Percentiles rank a stretch among this genome's conserved stretches.
These are phyloP conservation scores for Zhengitettix transpicula DNA, from an alignment of 2,888 invertebrate species.

Conservation along the genomic window DNA sequence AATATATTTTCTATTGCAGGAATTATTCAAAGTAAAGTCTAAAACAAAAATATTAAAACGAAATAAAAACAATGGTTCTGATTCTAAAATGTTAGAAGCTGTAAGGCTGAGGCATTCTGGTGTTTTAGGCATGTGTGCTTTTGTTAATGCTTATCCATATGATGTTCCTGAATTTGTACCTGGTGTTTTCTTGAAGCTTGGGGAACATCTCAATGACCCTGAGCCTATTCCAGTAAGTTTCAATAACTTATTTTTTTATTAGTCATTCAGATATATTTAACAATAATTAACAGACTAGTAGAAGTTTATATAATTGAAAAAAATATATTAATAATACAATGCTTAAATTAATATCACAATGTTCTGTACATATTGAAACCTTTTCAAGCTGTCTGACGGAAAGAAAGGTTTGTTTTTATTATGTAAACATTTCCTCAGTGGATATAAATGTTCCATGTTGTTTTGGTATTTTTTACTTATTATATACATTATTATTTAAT, in stretches of 20 bases:
- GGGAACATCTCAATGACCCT: conserved; percentile 68
- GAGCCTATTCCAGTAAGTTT: conserved; percentile 67
- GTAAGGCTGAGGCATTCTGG: conserved; percentile 50
- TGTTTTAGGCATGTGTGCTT: conserved; percentile 75
- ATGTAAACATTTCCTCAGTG: no score
- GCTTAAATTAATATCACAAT: no score
- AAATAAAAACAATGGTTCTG: neutral
- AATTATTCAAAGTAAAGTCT: conserved; percentile 37
- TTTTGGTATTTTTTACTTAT: no score
- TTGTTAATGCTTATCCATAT: conserved; percentile 77
- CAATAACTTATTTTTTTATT: neutral
- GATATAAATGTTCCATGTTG: no score
- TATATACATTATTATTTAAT: no score
- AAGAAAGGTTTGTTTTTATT: no score
- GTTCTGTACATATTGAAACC: no score
- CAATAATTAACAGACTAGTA: no score
- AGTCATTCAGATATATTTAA: no score
- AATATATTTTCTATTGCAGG: conserved; percentile 23
- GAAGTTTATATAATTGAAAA: no score
- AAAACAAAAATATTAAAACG: conserved; percentile 21
- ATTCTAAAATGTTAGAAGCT: conserved; percentile 4
- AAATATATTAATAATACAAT: no score
- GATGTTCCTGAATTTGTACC: conserved; percentile 64
- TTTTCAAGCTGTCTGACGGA: no score
- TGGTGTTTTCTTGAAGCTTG: conserved; percentile 59